Evolutionary conservation across 2,113 vertebrate species (phyloP).

Genomic region (Picathartes gymnocephalus): DNA sequence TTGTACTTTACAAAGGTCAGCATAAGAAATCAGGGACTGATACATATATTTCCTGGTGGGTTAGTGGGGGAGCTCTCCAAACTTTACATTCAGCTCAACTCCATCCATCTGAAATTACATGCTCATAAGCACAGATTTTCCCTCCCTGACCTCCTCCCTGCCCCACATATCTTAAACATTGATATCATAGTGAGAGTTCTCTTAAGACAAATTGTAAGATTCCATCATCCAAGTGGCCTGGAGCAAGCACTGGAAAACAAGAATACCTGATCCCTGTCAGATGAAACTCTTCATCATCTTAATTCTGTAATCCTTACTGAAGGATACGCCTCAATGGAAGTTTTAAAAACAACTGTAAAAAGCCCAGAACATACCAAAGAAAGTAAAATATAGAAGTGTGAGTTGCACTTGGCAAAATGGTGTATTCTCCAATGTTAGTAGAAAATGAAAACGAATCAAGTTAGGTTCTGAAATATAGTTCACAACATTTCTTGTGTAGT

Average conservation of each 20-base stretch:
- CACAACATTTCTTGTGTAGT: slow-evolving; percentile 40
- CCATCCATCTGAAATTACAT: background rate
- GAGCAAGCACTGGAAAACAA: background rate
- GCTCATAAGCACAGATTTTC: background rate
- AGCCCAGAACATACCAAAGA: background rate
- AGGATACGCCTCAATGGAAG: background rate
- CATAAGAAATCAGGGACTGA: background rate
- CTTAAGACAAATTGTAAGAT: background rate
- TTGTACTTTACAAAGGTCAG: slow-evolving; percentile 8
- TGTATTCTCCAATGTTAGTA: slow-evolving; percentile 19
- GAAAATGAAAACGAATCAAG: slow-evolving; percentile 24
- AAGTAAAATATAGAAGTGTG: background rate
- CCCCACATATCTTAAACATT: background rate
- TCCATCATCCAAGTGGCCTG: background rate
- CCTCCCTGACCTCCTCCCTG: background rate
- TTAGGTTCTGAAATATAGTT: slow-evolving; percentile 20
- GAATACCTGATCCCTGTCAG: background rate
- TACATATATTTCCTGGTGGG: background rate
- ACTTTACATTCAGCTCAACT: background rate
- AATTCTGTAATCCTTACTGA: background rate
- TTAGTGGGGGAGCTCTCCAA: background rate
- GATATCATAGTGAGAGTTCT: background rate
- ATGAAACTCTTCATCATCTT: background rate
- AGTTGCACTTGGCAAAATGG: slow-evolving; percentile 31
- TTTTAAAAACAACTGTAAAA: background rate